phyloP scores from a whole-genome alignment of 2,113 vertebrate species.

The Podiceps cristatus region DNA sequence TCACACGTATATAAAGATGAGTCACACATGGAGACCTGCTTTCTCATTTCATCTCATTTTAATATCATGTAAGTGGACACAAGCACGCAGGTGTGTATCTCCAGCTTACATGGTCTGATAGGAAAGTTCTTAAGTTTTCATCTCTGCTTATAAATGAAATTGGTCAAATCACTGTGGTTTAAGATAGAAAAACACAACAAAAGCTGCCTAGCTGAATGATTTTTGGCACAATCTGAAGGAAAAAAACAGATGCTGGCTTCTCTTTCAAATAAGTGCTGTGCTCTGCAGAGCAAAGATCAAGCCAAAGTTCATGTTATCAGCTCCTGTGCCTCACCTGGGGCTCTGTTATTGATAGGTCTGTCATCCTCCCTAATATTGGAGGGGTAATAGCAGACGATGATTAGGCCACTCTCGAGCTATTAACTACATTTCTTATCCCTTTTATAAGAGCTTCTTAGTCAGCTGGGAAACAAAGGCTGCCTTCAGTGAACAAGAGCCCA shows the following conservation, averaged over 20 bases:
- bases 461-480: constrained; percentile 85
- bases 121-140: constrained; percentile 36
- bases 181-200: constrained; percentile 48
- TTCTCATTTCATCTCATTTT: not conserved
- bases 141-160: constrained; percentile 72
- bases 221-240: constrained; percentile 83
- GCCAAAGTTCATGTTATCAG: constrained; percentile 80
- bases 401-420: constrained; percentile 91
- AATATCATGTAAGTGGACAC: fast-evolving
- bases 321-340: constrained; percentile 73
- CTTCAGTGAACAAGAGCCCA: constrained; percentile 74
- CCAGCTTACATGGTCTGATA: not conserved
- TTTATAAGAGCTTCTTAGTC: constrained; percentile 82
- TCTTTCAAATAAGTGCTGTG: constrained; percentile 84
- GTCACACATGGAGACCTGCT: not conserved
- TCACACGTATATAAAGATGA: fast-evolving
- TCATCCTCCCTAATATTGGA: constrained; percentile 93
- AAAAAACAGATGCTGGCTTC: constrained; percentile 80
- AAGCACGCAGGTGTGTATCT: not conserved
- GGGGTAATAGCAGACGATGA: constrained; percentile 91
- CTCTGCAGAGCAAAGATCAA: constrained; percentile 90
- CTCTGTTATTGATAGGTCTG: constrained; percentile 95
- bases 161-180: constrained; percentile 54
- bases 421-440: constrained; percentile 93
- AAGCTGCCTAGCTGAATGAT: constrained; percentile 83